Percentiles rank a stretch among this genome's conserved stretches.
These are phyloP conservation scores for Rhinatrema bivittatum DNA, from an alignment of 2,797 vertebrate genomes.

Conservation along the genomic window DNA sequence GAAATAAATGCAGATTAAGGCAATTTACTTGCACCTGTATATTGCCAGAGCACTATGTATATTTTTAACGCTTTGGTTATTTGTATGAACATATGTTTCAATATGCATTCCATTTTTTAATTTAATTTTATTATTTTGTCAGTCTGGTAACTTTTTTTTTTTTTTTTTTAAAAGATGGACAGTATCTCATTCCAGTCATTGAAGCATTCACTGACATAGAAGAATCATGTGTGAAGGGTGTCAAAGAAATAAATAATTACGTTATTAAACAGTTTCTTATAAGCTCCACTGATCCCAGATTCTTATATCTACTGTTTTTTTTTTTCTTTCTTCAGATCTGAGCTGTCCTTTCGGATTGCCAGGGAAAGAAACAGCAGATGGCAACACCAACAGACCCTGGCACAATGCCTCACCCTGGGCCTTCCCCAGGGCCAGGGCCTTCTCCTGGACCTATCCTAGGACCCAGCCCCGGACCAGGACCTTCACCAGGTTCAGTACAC, in stretches of 20 bases:
- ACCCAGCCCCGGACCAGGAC: constrained; percentile 91
- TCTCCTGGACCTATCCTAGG: constrained; percentile 92
- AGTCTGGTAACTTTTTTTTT: too few species aligned
- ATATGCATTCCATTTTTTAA: too few species aligned
- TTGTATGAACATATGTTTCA: too few species aligned
- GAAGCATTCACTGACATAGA: too few species aligned
- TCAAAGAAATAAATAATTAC: constrained; percentile 8
- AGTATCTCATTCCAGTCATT: too few species aligned
- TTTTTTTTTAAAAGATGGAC: too few species aligned
- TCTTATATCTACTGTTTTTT: constrained; percentile 28
- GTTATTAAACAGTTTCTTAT: constrained; percentile 13
- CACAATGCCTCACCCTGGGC: constrained; percentile 90
- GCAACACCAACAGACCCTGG: constrained; percentile 85
- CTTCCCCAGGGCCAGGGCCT: constrained; percentile 86
- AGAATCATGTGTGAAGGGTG: too few species aligned
- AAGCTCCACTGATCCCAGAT: constrained; percentile 12
- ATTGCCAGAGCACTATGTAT: too few species aligned
- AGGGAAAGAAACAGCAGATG: constrained; percentile 65
- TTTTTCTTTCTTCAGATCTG: constrained; percentile 21
- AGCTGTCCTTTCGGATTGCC: constrained; percentile 31
- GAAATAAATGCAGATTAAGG: too few species aligned
- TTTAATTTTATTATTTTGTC: too few species aligned
- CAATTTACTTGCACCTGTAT: too few species aligned
- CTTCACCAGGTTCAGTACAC: constrained; percentile 91
- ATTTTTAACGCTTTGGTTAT: too few species aligned